phyloP scores from a whole-genome alignment of 2,113 vertebrate species.

The Peromyscus polionotus region DNA sequence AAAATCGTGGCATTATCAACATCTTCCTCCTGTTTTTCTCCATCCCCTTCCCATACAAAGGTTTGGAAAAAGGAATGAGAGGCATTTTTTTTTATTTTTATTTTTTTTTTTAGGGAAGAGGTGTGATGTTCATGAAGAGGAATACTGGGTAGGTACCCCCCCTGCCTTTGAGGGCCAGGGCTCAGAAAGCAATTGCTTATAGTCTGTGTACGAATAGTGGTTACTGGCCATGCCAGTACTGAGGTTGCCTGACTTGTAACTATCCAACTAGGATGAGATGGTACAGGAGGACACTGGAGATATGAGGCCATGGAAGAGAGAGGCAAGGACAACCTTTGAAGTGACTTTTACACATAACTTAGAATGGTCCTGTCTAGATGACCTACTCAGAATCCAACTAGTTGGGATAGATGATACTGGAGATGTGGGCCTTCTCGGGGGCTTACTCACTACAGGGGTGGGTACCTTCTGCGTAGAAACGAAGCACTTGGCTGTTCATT shows the following conservation, averaged over 20 bases:
- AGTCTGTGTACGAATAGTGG: accelerated
- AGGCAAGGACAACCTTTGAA: not conserved
- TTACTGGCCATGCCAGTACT: too few species aligned
- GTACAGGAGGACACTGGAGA: not conserved
- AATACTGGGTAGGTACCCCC: not conserved
- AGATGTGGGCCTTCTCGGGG: not conserved
- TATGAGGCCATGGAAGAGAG: not conserved
- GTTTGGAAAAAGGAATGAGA: not conserved
- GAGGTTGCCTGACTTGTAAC: not conserved
- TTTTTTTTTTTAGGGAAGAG: not conserved
- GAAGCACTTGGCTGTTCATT: not conserved
- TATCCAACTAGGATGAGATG: not conserved
- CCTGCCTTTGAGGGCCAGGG: not conserved
- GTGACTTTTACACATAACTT: not conserved
- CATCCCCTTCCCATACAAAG: not conserved
- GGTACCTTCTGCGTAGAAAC: not conserved
- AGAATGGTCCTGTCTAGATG: not conserved
- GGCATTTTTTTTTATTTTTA: not conserved
- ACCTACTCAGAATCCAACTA: not conserved
- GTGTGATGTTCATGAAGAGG: not conserved
- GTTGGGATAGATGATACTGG: not conserved
- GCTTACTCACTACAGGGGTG: not conserved
- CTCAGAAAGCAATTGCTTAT: not conserved
- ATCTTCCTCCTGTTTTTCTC: too few species aligned
- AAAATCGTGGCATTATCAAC: not conserved